Base-by-base conservation (phyloP, 2,888 invertebrate genomes). In the Lydus trimaculatus region DNA sequence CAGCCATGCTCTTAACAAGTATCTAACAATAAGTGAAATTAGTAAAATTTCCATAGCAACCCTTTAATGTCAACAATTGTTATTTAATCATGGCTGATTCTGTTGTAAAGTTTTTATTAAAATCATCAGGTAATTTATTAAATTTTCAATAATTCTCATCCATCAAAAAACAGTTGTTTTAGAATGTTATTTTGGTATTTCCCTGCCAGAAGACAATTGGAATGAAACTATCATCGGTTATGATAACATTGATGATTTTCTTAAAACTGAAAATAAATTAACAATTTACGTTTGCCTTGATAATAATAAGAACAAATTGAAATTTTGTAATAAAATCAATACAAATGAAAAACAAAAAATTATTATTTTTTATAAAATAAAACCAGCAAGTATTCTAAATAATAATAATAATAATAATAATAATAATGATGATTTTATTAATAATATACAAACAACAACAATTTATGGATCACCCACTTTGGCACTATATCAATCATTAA, bases 341-440 rank as follows among this genome's bases (percentile, higher is more conserved):
- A 69, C 70, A 17, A 56, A 69, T 17, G 64, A 59, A 43, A 71
- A 70, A 25, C 74, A 70, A 23, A 75, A 75, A 72, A 73, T 80
- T 31, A 78, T 90, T 0, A 87, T 91, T 4, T 91, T 91, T 82
- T 90, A 89, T 81, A 92, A 92, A 85, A 85, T 85, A 8, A 84
- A 84, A 67, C 88, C 90, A n/a, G 86, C 86, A 20, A 84, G 56
- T 28, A 25, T 87, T 11, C 86, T 91, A 59, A 89, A 89, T 13
- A 86, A 87, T 11, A 89, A 89, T n/a, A n/a, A n/a, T n/a, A n/a
- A n/a, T n/a, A n/a, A n/a, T 58, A 91, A 91, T n/a, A n/a, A 39
- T 39, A 89, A 89, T 13, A 86, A 87, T 9, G 88, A 89, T 58
- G 91, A 91, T 80, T 82, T 90, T 62, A 85, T 88, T 70, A 84